Evolutionary conservation across 2,113 vertebrate genomes (phyloP).

Genomic region (Thomomys bottae): DNA sequence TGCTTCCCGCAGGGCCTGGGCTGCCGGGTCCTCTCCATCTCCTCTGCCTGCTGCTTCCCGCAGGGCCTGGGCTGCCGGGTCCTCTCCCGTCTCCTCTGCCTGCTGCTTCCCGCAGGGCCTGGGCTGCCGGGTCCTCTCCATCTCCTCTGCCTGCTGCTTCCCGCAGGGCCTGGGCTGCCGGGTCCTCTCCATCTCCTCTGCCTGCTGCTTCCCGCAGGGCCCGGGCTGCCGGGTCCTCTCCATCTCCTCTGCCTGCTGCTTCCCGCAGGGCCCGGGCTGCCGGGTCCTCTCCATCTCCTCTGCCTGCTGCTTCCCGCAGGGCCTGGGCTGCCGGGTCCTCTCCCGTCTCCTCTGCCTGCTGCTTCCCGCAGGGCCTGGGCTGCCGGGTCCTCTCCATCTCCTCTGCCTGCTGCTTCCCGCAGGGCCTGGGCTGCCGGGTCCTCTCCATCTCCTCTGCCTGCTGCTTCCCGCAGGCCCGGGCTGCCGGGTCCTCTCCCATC

Average conservation of each 20-base stretch:
- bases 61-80: accelerated
- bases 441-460: not conserved
- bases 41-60: not conserved
- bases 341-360: not conserved
- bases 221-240: not conserved
- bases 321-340: too few species aligned
- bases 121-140: not conserved
- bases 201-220: not conserved
- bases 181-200: not conserved
- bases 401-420: not conserved
- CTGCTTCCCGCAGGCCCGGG: not conserved
- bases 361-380: not conserved
- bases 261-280: accelerated
- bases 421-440: accelerated
- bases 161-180: accelerated
- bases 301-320: not conserved
- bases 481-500: not conserved
- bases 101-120: not conserved
- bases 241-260: not conserved
- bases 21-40: not conserved
- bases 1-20: not conserved
- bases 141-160: not conserved
- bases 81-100: not conserved
- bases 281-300: not conserved
- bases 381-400: not conserved